Evolutionary conservation across 1,140 invertebrate genomes (phyloP), one percentile per base, ranked within the genome.

Genomic region (Metaphire vulgaris): DNA sequence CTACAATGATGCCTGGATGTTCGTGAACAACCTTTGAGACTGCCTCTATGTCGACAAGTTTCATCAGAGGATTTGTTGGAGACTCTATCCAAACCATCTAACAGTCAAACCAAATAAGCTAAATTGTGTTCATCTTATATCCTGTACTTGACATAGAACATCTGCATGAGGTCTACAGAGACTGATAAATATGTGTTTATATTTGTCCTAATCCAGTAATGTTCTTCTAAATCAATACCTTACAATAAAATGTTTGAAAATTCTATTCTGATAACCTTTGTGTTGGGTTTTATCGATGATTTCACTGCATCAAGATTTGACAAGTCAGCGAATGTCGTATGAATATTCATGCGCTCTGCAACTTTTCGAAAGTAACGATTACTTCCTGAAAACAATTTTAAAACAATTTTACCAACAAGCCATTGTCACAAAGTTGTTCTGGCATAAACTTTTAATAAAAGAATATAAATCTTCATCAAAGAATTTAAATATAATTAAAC

Each of bases 71-170:
- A 89, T 99, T 99, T n/a, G 97, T 97, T 0, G 97, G 97, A 0
- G 93, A 93, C 87, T 99, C 98, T 72, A 99, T 87, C 96, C 97
- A 99, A 29, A 99, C 88, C 87, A 98, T 89, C 92, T 94, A 89
- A 88, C 76, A 80, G 79, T 68, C n/a, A n/a, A n/a, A n/a, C n/a
- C n/a, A n/a, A n/a, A n/a, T n/a, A n/a, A n/a, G n/a, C n/a, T n/a
- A n/a, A n/a, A n/a, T n/a, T n/a, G n/a, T n/a, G n/a, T n/a, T n/a
- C n/a, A n/a, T n/a, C n/a, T n/a, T n/a, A n/a, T n/a, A n/a, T n/a
- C n/a, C n/a, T n/a, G n/a, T n/a, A n/a, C n/a, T n/a, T n/a, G n/a
- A n/a, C n/a, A n/a, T n/a, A n/a, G n/a, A n/a, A n/a, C n/a, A n/a
- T n/a, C n/a, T n/a, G n/a, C n/a, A n/a, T n/a, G n/a, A n/a, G n/a